A percentile compares a stretch with the other conserved stretches of the same genome.
These are phyloP conservation scores for Volucella inanis DNA, from an alignment of 2,888 invertebrate genomes.

Conservation along the genomic window DNA sequence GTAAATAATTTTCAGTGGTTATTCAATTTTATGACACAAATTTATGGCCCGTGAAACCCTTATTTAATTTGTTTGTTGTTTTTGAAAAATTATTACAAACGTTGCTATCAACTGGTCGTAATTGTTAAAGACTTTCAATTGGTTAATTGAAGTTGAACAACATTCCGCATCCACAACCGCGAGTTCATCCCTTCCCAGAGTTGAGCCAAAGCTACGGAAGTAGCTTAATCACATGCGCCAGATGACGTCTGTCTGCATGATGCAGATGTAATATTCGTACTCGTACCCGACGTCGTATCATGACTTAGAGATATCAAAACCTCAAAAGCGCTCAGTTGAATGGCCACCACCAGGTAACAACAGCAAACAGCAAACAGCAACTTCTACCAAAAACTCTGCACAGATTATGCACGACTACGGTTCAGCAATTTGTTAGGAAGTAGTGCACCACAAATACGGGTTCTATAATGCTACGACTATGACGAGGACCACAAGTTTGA, in stretches of 20 bases:
- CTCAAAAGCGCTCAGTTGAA: conserved; percentile 21
- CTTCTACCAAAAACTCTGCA: conserved; percentile 1
- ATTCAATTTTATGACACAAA: conserved; percentile 28
- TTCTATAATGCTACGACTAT: too few species aligned
- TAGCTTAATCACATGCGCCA: conserved; percentile 40
- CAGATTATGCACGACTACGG: conserved; percentile 19
- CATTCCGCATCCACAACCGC: background rate
- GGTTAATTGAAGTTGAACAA: conserved; percentile 47
- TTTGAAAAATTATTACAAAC: conserved; percentile 1
- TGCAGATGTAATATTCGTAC: conserved; percentile 11
- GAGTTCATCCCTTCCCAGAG: background rate
- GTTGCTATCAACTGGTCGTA: background rate
- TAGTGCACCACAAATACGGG: conserved; percentile 35
- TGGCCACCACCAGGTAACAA: conserved; percentile 11
- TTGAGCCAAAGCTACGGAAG: conserved; percentile 42
- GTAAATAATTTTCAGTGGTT: conserved; percentile 31
- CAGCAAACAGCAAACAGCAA: background rate
- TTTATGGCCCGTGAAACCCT: conserved; percentile 48
- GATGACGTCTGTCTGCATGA: conserved; percentile 22
- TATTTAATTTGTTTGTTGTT: background rate
- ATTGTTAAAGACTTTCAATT: conserved; percentile 32
- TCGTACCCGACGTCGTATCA: background rate
- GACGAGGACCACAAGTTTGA: too few species aligned
- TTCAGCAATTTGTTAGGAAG: conserved; percentile 63
- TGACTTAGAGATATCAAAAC: conserved; percentile 12